A percentile compares a stretch with the other conserved stretches of the same genome.
These are phyloP conservation scores for Epistrophe grossulariae DNA, from an alignment of 2,888 invertebrate species.

Conservation along the genomic window DNA sequence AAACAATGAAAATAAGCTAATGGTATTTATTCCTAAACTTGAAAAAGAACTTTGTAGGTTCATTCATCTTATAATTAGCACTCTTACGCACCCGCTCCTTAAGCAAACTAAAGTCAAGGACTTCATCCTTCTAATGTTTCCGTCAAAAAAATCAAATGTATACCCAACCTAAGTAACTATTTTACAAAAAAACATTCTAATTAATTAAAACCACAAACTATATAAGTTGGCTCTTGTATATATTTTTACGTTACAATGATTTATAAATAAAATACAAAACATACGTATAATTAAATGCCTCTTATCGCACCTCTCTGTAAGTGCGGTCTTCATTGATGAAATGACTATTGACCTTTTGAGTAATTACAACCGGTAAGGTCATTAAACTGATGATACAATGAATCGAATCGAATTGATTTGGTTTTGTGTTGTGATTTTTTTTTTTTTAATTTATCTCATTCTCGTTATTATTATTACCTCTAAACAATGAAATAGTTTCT, in stretches of 20 bases:
- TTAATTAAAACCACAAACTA: neutral
- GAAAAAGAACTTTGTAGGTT: neutral
- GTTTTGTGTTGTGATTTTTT: constrained; percentile 1
- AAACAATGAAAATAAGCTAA: neutral
- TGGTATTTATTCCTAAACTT: neutral
- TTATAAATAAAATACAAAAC: neutral
- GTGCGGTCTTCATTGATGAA: constrained; percentile 37
- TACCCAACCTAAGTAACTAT: neutral
- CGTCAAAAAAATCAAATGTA: neutral
- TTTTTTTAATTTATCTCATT: neutral
- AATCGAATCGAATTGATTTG: constrained; percentile 43
- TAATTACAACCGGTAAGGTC: constrained; percentile 60
- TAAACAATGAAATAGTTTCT: constrained; percentile 27
- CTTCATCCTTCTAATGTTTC: neutral
- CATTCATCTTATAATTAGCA: constrained; percentile 4
- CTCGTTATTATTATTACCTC: neutral
- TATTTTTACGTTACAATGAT: neutral
- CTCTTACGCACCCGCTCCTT: neutral
- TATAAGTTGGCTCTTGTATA: neutral
- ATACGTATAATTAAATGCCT: neutral
- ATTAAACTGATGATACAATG: constrained; percentile 49
- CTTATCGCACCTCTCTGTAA: neutral
- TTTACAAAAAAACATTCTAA: neutral
- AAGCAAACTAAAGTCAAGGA: neutral
- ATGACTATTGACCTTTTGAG: constrained; percentile 54